phyloP scores from a whole-genome alignment of 2,888 invertebrate genomes.

The Drosophila falleni region DNA sequence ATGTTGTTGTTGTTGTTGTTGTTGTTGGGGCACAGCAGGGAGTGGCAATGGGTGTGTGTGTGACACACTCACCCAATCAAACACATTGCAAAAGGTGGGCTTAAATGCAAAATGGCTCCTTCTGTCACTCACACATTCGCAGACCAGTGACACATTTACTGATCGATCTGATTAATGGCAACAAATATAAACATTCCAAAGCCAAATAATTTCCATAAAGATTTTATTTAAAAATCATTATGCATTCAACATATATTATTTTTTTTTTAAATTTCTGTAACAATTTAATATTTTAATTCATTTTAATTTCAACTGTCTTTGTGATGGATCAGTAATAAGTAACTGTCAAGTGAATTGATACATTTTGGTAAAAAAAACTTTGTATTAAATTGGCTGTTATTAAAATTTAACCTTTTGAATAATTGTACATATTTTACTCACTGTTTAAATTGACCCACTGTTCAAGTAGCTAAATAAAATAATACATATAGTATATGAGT shows the following conservation, averaged over 20 bases:
- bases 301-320: too few species aligned
- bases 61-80: slow-evolving; percentile 36
- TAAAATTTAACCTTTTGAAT: background rate
- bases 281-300: too few species aligned
- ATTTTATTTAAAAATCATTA: too few species aligned
- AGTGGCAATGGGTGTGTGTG: slow-evolving; percentile 57
- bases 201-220: too few species aligned
- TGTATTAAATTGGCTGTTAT: background rate
- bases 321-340: too few species aligned
- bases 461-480: slow-evolving; percentile 48
- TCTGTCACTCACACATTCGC: background rate
- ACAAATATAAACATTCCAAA: slow-evolving; percentile 2
- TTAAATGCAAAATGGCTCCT: slow-evolving; percentile 20
- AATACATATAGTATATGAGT: background rate
- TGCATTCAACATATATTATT: too few species aligned
- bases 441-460: slow-evolving; percentile 38
- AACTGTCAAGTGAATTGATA: too few species aligned
- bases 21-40: slow-evolving; percentile 9
- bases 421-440: background rate
- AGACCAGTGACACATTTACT: slow-evolving; percentile 8
- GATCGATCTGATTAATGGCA: slow-evolving; percentile 8
- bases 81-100: slow-evolving; percentile 45
- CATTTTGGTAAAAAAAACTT: background rate
- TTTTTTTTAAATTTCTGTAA: too few species aligned
- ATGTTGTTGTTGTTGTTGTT: slow-evolving; percentile 19